A percentile compares a stretch with the other conserved stretches of the same genome.
phyloP scores from a whole-genome alignment of 1,140 invertebrate genomes.

The Ridgeia piscesae region DNA sequence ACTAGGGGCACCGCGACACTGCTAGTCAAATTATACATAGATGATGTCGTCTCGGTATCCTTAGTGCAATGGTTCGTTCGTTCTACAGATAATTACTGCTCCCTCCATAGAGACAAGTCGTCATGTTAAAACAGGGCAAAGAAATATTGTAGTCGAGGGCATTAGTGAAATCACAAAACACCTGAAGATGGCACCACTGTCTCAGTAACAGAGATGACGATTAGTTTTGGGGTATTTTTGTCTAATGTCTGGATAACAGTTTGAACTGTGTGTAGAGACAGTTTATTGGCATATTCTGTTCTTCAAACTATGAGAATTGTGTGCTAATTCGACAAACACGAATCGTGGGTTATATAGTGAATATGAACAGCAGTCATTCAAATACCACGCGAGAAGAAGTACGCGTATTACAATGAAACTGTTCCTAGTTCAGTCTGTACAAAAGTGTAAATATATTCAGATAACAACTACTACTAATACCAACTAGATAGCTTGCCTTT shows the following conservation, averaged over 20 bases:
- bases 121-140: not conserved
- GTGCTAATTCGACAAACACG: not conserved
- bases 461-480: not conserved
- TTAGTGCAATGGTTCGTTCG: not conserved
- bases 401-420: not conserved
- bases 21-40: not conserved
- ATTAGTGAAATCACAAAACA: not conserved
- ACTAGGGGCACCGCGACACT: not conserved
- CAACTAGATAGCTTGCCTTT: constrained; percentile 5
- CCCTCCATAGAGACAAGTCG: not conserved
- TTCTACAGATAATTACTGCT: not conserved
- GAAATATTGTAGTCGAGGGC: not conserved
- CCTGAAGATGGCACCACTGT: not conserved
- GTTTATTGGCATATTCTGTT: not conserved
- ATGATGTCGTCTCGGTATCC: not conserved
- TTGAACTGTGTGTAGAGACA: not conserved
- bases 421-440: not conserved
- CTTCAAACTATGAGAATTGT: not conserved
- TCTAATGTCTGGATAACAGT: not conserved
- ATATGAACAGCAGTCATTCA: not conserved
- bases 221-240: not conserved
- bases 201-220: not conserved
- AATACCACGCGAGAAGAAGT: not conserved
- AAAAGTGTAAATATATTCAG: not conserved
- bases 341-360: not conserved